Percentiles rank a stretch among this genome's conserved stretches.
Evolutionary conservation across 2,888 invertebrate genomes (phyloP).

Genomic region (Oscheius myriophilus): DNA sequence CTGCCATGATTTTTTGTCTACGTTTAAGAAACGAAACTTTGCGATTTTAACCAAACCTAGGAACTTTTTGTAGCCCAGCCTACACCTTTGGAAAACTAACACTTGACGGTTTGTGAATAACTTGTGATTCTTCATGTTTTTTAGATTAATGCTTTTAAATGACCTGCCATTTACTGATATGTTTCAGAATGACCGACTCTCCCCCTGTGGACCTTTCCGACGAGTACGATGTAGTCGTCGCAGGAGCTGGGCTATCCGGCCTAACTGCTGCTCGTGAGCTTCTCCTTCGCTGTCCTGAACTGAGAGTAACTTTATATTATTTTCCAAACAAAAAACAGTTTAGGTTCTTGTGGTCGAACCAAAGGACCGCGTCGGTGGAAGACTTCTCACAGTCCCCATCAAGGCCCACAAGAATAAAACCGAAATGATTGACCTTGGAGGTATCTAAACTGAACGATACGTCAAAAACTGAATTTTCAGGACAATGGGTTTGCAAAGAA

Average conservation of each 20-base stretch:
- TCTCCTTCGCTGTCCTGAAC: conserved; percentile 29
- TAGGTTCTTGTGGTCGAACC: conserved; percentile 70
- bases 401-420: conserved; percentile 39
- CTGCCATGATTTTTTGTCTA: too few relatives aligned
- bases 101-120: background rate
- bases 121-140: conserved; percentile 1
- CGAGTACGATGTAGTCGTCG: conserved; percentile 66
- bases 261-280: conserved; percentile 67
- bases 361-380: conserved; percentile 72
- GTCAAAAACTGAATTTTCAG: conserved; percentile 41
- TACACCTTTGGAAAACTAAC: too few relatives aligned
- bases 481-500: conserved; percentile 72
- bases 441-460: conserved; percentile 7
- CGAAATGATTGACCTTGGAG: conserved; percentile 58
- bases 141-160: background rate
- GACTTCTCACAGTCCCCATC: conserved; percentile 64
- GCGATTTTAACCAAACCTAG: too few relatives aligned
- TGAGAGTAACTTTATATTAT: conserved; percentile 10
- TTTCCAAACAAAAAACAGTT: too few relatives aligned
- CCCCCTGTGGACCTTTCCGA: conserved; percentile 15
- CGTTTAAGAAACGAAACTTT: too few relatives aligned
- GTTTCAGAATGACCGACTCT: conserved; percentile 25
- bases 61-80: too few relatives aligned
- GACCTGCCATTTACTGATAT: too few relatives aligned
- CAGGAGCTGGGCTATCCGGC: conserved; percentile 70